Evolutionary conservation across 2,888 invertebrate species (phyloP).

Genomic region (Schrankia costaestrigalis): DNA sequence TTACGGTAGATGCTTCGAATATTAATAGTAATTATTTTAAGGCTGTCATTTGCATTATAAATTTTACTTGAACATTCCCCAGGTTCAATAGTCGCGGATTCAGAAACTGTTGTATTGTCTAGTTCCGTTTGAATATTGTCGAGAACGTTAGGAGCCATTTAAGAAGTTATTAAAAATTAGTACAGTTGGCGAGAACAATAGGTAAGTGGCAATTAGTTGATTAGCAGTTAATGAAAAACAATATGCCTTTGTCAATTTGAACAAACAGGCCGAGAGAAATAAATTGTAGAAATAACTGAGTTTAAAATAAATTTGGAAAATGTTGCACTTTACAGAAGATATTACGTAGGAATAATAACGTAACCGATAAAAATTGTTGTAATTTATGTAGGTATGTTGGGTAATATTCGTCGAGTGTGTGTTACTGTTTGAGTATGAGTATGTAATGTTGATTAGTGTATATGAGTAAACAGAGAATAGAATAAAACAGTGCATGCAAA

Average conservation of each 20-base stretch:
- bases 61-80: background rate
- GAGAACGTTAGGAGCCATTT: background rate
- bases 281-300: too few species aligned
- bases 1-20: slow-evolving; percentile 4
- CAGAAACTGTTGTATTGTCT: background rate
- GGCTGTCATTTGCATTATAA: background rate
- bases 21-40: slow-evolving; percentile 2
- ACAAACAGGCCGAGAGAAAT: too few species aligned
- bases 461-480: background rate
- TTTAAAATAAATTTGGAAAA: too few species aligned
- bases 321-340: too few species aligned
- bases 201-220: background rate
- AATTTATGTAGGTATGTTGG: too few species aligned
- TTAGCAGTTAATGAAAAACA: background rate
- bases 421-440: background rate
- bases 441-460: background rate
- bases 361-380: too few species aligned
- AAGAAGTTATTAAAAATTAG: background rate
- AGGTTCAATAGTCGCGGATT: background rate
- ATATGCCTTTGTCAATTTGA: too few species aligned
- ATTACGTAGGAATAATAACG: too few species aligned
- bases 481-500: background rate
- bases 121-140: background rate
- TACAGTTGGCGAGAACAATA: background rate
- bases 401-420: background rate